Base-by-base conservation (phyloP, 2,888 invertebrate genomes). In the Heliconius hortense region DNA sequence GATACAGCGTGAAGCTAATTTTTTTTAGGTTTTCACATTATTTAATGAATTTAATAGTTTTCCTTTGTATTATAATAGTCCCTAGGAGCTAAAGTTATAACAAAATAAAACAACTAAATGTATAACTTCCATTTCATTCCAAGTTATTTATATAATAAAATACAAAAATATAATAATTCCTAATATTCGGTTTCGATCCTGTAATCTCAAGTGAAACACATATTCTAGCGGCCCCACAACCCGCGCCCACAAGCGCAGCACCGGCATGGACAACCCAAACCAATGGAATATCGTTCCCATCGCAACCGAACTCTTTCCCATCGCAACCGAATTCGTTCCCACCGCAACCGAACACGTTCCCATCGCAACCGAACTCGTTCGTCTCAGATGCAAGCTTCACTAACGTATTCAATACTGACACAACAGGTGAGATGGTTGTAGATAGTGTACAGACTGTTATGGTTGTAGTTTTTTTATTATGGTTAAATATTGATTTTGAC, bases 341-440 rank as follows among this genome's bases (percentile, higher is more conserved):
- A 83, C 85, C 88, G 77, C 81, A 85, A 75, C 90, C 83, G 73
- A 78, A 59, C 84, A 84, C 79, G 85, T 87, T 69, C 35, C 69
- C n/a, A n/a, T 35, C 79, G 76, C 81, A 87, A 87, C 89, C 66
- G 39, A 89, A 88, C 90, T 84, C 95, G 84, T 97, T 97, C 94
- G 97, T 97, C 88, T 96, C 97, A 87, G 98, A 98, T 90, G 97
- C 96, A 93, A 97, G 96, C 94, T 98, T 98, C 94, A 96, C 96
- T 86, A 96, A 97, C 85, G 97, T 97, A 84, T 98, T 98, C 94
- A 97, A 97, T 92, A 80, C 95, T 86, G 96, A 96, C 89, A 91
- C 95, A 82, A 89, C 95, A 92, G 95, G 96, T 95, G 95, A 95
- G 95, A 90, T 82, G 84, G 84, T 84, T 83, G 77, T 74, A 77